Evolutionary conservation across 2,113 vertebrate genomes (phyloP).

Genomic region (Spea bombifrons): DNA sequence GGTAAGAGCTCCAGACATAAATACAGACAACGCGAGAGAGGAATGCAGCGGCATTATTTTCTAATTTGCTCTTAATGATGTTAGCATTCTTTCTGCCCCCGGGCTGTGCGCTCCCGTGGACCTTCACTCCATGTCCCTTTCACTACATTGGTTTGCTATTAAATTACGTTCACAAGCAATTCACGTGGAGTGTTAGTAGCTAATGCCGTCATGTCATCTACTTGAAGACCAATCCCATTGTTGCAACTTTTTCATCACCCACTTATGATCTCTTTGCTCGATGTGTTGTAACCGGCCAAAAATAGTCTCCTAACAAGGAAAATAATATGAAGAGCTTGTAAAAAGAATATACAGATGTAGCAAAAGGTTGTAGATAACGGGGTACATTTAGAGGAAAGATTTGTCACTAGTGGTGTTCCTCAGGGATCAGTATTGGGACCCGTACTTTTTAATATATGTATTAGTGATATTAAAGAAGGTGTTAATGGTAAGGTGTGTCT

Average conservation of each 20-base stretch:
- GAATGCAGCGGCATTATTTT: conserved; percentile 34
- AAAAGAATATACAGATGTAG: too few relatives aligned
- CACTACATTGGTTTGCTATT: conserved; percentile 32
- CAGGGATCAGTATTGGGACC: too few relatives aligned
- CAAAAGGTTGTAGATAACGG: too few relatives aligned
- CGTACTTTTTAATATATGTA: too few relatives aligned
- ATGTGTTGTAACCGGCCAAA: background rate
- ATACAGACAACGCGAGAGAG: conserved; percentile 27
- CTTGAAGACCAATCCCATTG: conserved; percentile 17
- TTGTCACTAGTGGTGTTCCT: too few relatives aligned
- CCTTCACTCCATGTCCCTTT: conserved; percentile 27
- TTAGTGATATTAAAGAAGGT: too few relatives aligned
- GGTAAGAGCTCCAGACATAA: conserved; percentile 33
- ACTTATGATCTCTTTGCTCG: conserved; percentile 24
- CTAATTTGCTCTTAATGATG: conserved; percentile 40
- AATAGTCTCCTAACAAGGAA: conserved; percentile 6
- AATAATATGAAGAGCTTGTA: background rate
- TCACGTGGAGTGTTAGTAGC: conserved; percentile 12
- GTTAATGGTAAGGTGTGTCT: too few relatives aligned
- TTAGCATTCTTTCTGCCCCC: conserved; percentile 31
- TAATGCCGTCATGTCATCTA: background rate
- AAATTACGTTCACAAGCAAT: conserved; percentile 34
- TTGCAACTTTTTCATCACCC: conserved; percentile 33
- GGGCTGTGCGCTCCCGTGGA: conserved; percentile 15
- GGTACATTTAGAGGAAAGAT: too few relatives aligned